Percentiles rank a stretch among this genome's conserved stretches.
Conservation (phyloP, 2,888 invertebrate species). For the Micoletzkya japonica region DNA sequence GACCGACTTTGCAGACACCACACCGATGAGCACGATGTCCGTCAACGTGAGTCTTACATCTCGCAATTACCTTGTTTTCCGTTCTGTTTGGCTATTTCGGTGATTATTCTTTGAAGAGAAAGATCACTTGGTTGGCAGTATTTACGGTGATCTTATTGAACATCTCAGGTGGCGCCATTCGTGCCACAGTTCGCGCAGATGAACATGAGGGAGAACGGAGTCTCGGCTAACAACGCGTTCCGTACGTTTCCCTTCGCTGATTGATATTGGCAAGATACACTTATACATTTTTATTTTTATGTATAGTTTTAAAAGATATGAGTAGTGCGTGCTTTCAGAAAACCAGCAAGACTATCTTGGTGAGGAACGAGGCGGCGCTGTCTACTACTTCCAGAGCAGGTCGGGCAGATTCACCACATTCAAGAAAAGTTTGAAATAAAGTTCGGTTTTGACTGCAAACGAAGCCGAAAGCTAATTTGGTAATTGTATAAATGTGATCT, state of each 20-base stretch:
- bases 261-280: neutral
- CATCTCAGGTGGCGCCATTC: constrained; percentile 14
- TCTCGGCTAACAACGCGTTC: neutral
- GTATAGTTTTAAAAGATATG: neutral
- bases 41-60: constrained; percentile 21
- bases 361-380: constrained; percentile 8
- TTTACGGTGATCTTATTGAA: neutral
- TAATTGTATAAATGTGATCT: too few species aligned
- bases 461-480: too few species aligned
- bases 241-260: neutral
- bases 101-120: neutral
- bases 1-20: constrained; percentile 1
- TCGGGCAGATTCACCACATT: neutral
- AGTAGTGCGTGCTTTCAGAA: too few species aligned
- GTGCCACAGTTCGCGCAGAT: constrained; percentile 20
- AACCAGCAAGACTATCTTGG: neutral
- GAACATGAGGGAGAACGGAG: constrained; percentile 8
- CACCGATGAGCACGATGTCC: constrained; percentile 26
- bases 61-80: neutral
- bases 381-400: constrained; percentile 11
- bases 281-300: neutral
- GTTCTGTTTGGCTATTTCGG: neutral
- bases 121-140: neutral
- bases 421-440: too few species aligned
- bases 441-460: too few species aligned